Percentiles rank a stretch among this genome's conserved stretches.
These are phyloP conservation scores for Microtus ochrogaster DNA, from an alignment of 2,113 vertebrate species.

Conservation along the genomic window DNA sequence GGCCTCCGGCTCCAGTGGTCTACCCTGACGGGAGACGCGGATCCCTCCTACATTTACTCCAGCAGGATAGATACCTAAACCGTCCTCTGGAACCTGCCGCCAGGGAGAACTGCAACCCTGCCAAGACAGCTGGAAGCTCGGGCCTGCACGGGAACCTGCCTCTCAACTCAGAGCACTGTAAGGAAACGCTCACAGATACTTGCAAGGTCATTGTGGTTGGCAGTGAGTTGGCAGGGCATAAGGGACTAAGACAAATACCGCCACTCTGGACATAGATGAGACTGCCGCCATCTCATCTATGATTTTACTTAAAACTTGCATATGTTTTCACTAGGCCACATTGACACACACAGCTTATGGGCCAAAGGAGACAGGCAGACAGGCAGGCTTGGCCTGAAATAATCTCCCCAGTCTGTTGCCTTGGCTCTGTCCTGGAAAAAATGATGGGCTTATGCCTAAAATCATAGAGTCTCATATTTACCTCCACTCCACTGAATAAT, in stretches of 20 bases:
- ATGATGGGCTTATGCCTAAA: slow-evolving; percentile 15
- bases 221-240: neutral
- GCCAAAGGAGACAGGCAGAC: neutral
- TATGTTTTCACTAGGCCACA: slow-evolving; percentile 35
- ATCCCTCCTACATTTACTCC: slow-evolving; percentile 91
- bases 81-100: slow-evolving; percentile 83
- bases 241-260: slow-evolving; percentile 14
- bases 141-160: slow-evolving; percentile 71
- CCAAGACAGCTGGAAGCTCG: slow-evolving; percentile 77
- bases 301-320: neutral
- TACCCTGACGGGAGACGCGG: slow-evolving; percentile 87
- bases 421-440: slow-evolving; percentile 51
- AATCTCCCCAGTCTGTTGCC: slow-evolving; percentile 35
- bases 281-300: neutral
- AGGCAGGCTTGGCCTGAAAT: neutral
- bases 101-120: slow-evolving; percentile 85
- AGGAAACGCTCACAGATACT: slow-evolving; percentile 49
- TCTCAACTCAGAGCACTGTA: slow-evolving; percentile 54
- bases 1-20: slow-evolving; percentile 64
- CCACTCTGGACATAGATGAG: neutral
- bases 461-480: neutral
- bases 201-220: neutral
- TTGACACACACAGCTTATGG: neutral
- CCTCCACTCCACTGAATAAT: neutral
- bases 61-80: slow-evolving; percentile 87